A percentile compares a stretch with the other conserved stretches of the same genome.
These are phyloP conservation scores for Cecropterus lyciades DNA, from an alignment of 1,140 invertebrate genomes.

Conservation along the genomic window DNA sequence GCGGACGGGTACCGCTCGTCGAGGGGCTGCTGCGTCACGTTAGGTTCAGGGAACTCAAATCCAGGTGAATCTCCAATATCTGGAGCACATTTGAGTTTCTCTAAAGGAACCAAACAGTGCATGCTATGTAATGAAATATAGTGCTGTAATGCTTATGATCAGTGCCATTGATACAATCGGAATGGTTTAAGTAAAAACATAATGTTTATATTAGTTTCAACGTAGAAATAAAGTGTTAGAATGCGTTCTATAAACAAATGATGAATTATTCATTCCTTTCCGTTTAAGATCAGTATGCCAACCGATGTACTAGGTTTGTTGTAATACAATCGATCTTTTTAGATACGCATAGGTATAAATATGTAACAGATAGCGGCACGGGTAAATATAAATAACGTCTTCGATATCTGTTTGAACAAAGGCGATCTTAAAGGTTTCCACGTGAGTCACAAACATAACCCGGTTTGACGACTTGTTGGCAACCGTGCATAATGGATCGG, in stretches of 20 bases:
- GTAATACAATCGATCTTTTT: neutral
- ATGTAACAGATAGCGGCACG: neutral
- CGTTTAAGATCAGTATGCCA: too few relatives aligned
- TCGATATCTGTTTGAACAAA: neutral
- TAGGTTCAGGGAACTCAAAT: neutral
- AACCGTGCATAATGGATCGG: neutral
- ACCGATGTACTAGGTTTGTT: neutral
- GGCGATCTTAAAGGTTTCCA: neutral
- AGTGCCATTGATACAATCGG: neutral
- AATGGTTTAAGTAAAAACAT: too few relatives aligned
- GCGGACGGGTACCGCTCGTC: slow-evolving; percentile 65
- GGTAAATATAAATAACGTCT: neutral
- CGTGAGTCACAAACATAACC: neutral
- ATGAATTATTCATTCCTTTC: too few relatives aligned
- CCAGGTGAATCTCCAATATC: too few relatives aligned
- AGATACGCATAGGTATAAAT: neutral
- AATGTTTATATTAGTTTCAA: neutral
- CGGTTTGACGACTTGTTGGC: neutral
- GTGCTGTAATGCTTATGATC: neutral
- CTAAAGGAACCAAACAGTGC: slow-evolving; percentile 1
- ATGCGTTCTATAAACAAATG: too few relatives aligned
- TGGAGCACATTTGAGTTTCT: neutral
- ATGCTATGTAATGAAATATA: neutral
- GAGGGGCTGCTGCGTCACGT: slow-evolving; percentile 33
- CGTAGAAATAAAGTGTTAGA: too few relatives aligned